phyloP scores from a whole-genome alignment of 2,113 vertebrate species.

The Arizona elegans region DNA sequence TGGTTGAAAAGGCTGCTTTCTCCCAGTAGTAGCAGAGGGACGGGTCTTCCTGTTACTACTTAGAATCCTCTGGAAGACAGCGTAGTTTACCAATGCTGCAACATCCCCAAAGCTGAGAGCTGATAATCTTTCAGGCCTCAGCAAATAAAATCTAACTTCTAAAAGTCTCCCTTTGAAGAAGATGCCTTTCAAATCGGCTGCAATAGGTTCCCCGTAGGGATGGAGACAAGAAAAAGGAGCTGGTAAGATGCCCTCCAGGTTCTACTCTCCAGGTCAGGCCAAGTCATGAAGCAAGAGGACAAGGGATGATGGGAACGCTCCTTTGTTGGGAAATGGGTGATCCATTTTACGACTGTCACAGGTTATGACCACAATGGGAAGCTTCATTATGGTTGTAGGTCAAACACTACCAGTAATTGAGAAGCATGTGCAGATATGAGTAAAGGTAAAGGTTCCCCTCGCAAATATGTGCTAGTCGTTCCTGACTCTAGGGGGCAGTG shows the following conservation, averaged over 20 bases:
- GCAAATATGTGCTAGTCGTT: too few species aligned
- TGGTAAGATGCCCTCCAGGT: not conserved
- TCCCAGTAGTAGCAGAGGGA: not conserved
- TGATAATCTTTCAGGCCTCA: not conserved
- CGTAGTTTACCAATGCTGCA: not conserved
- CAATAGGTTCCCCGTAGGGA: not conserved
- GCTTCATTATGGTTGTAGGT: too few species aligned
- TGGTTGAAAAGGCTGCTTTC: not conserved
- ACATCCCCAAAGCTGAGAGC: not conserved
- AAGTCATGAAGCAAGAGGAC: not conserved
- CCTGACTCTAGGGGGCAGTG: too few species aligned
- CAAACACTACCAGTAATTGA: too few species aligned
- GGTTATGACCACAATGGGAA: too few species aligned
- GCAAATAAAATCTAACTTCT: not conserved
- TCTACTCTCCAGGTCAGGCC: not conserved
- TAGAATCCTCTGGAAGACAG: not conserved
- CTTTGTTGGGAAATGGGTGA: not conserved
- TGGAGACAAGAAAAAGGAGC: not conserved
- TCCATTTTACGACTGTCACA: too few species aligned
- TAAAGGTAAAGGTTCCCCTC: too few species aligned
- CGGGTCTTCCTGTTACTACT: not conserved
- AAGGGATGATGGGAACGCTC: not conserved
- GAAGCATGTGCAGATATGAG: too few species aligned
- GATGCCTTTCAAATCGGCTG: not conserved
- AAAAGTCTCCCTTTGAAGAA: not conserved